phyloP scores from a whole-genome alignment of 2,113 vertebrate species.

The Progne subis region DNA sequence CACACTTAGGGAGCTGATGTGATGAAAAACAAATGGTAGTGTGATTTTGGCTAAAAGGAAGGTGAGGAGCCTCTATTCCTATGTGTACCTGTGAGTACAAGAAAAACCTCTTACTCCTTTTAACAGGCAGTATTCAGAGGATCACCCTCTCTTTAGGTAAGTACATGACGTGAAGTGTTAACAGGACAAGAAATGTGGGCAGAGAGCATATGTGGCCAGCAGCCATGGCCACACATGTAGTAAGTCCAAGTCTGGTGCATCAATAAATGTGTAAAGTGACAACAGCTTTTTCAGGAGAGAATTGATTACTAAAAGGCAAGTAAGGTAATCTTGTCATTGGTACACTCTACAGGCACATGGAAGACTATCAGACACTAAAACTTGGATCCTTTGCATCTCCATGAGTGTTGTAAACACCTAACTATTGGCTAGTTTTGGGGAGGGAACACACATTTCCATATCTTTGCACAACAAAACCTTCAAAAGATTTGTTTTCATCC shows the following conservation, averaged over 20 bases:
- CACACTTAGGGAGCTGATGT: not conserved
- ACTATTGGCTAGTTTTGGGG: slow-evolving; percentile 37
- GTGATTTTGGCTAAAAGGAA: not conserved
- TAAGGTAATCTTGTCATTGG: not conserved
- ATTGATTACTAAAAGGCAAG: not conserved
- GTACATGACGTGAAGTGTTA: not conserved
- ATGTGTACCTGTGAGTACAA: not conserved
- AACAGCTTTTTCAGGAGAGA: not conserved
- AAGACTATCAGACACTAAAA: not conserved
- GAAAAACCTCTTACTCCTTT: not conserved
- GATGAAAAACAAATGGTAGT: not conserved
- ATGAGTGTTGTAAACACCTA: not conserved
- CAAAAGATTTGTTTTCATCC: slow-evolving; percentile 29
- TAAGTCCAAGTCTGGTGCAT: not conserved
- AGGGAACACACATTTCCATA: slow-evolving; percentile 12
- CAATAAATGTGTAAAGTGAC: not conserved
- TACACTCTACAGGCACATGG: not conserved
- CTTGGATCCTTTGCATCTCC: not conserved
- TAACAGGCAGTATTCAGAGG: not conserved
- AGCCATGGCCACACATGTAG: not conserved
- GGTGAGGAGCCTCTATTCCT: not conserved
- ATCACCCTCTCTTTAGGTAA: not conserved
- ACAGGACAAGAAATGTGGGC: not conserved
- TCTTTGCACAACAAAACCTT: slow-evolving; percentile 14
- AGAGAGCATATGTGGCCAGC: not conserved